These are phyloP conservation scores for Cololabis saira DNA, from an alignment of 2,113 vertebrate genomes.

Conservation along the genomic window DNA sequence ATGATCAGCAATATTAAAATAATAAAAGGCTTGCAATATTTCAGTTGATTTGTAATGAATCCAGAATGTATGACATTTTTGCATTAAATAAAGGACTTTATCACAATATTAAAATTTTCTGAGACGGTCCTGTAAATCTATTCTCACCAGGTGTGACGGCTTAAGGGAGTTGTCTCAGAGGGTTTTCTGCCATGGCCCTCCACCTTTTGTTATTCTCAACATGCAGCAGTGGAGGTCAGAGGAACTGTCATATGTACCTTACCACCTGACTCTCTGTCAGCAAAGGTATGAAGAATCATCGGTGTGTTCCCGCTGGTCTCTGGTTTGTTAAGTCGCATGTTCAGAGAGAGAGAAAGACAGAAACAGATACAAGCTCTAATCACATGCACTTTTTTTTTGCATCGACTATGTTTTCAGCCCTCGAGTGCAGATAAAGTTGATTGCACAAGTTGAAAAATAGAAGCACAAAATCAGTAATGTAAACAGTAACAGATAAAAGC, in stretches of 20 bases:
- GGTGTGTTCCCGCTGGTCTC: neutral
- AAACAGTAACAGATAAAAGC: neutral
- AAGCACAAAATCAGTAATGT: neutral
- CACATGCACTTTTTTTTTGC: no score
- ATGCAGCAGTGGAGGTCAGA: conserved; percentile 93
- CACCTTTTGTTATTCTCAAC: conserved; percentile 90
- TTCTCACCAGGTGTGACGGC: conserved; percentile 82
- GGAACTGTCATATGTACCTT: conserved; percentile 89
- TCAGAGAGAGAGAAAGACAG: neutral
- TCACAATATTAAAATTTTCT: no score
- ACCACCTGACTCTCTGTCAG: conserved; percentile 86
- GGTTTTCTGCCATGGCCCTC: conserved; percentile 87
- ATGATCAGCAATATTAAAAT: no score
- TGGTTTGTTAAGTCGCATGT: neutral
- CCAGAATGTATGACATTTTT: no score
- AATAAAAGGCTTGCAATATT: no score
- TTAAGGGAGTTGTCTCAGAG: conserved; percentile 87
- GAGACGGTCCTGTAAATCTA: no score
- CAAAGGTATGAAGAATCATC: conserved; percentile 79
- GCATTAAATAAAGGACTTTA: no score
- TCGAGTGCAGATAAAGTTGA: no score
- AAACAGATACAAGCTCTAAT: neutral
- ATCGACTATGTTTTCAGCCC: no score
- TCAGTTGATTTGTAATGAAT: no score
- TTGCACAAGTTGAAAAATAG: neutral